These are phyloP conservation scores for Germaria angustata DNA, from an alignment of 2,888 invertebrate species.

Conservation along the genomic window DNA sequence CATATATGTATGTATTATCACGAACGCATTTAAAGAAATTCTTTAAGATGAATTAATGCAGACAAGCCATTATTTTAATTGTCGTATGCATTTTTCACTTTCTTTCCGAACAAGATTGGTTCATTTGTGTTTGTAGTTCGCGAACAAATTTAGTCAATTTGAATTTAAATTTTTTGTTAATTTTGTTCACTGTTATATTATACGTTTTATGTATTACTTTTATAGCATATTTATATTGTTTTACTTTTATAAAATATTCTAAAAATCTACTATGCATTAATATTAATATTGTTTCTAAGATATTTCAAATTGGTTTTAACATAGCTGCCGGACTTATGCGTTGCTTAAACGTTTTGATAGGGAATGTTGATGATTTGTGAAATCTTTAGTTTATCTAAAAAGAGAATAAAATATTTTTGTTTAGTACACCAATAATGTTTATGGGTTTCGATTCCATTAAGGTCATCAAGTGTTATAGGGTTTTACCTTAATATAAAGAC, in stretches of 20 bases:
- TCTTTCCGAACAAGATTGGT: slow-evolving; percentile 20
- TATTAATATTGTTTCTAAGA: neutral
- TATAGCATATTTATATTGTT: no score
- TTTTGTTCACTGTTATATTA: neutral
- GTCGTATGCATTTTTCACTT: slow-evolving; percentile 3
- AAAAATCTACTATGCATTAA: no score
- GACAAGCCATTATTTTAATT: neutral
- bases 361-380: neutral
- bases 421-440: no score
- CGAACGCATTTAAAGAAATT: slow-evolving; percentile 35
- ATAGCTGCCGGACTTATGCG: neutral
- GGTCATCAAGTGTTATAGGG: no score
- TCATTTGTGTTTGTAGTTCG: neutral
- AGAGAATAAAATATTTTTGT: neutral
- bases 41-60: neutral
- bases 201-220: no score
- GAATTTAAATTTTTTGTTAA: neutral
- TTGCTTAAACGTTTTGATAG: neutral
- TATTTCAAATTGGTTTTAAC: no score
- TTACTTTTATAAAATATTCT: neutral
- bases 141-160: neutral
- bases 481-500: no score
- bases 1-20: neutral
- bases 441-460: no score
- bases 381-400: slow-evolving; percentile 7